Evolutionary conservation across 2,888 invertebrate genomes (phyloP).

Genomic region (Agrotis puta): DNA sequence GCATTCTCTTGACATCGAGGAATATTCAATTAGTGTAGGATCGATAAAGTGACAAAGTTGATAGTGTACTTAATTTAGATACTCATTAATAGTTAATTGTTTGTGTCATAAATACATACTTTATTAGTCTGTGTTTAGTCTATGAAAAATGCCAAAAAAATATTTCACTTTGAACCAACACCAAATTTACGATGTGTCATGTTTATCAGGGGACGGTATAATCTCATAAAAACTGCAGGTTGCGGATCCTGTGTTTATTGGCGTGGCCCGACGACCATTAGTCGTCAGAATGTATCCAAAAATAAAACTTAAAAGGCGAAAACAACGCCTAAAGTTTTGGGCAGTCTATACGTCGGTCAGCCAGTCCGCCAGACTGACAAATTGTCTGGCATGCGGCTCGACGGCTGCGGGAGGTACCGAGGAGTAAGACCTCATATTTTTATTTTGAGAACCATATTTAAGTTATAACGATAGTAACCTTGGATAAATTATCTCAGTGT

Average conservation of each 20-base stretch:
- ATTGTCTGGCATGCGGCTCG: conserved; percentile 71
- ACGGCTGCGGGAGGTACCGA: conserved; percentile 37
- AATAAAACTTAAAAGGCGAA: conserved; percentile 66
- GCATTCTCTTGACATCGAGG: conserved; percentile 34
- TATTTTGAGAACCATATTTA: conserved; percentile 15
- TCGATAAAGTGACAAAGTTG: conserved; percentile 24
- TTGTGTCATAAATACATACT: not conserved
- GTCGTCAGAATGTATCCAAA: conserved; percentile 65
- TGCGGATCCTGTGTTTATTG: conserved; percentile 63
- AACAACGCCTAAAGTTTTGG: conserved; percentile 65
- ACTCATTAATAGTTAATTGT: not conserved
- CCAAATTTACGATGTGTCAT: conserved; percentile 57
- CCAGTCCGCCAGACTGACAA: conserved; percentile 73
- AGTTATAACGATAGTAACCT: conserved; percentile 1
- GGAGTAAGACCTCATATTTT: conserved; percentile 45
- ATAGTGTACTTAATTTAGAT: conserved; percentile 10
- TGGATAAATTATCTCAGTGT: not conserved
- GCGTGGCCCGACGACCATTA: conserved; percentile 63
- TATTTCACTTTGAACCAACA: conserved; percentile 30
- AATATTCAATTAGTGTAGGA: conserved; percentile 21
- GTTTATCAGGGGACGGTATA: conserved; percentile 44
- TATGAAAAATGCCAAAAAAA: conserved; percentile 30
- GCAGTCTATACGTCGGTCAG: conserved; percentile 60
- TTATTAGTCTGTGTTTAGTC: not conserved
- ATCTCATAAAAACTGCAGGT: conserved; percentile 46